Base-by-base conservation (phyloP, 2,888 invertebrate species). In the Pseudolycoriella hygida region DNA sequence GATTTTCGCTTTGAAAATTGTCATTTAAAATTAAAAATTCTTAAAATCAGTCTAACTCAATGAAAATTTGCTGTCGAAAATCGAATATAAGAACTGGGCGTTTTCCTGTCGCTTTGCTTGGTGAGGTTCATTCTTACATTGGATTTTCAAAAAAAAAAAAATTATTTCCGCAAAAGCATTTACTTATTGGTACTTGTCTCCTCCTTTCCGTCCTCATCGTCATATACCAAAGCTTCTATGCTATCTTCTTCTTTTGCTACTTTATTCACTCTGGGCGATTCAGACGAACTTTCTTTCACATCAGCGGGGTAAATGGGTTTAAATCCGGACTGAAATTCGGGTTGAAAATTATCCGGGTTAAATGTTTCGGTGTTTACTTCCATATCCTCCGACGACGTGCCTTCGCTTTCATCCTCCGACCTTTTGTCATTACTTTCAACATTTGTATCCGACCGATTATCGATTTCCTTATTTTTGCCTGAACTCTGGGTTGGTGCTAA, bases 291-390 rank as follows among this genome's bases (percentile, higher is more conserved):
- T 14, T 34, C n/a, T 12, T 34, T 34, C 34, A 14, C 5, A 14
- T 14, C 34, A 12, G 12, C 15, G 5, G 34, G 62, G 56, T 82
- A 83, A 44, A 80, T 76, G 1, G 80, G 80, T 53, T 75, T 73
- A 53, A 80, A 80, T 0, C 80, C 80, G 3, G 79, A 76, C 51
- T 75, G 74, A 15, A 80, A 57, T 53, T 78, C 74, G 0, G 80
- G 80, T 50, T 76, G 76, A 52, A 80, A 80, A 51, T 70, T 74
- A 51, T 78, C 76, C 4, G 73, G 66, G 53, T 79, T 76, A 52
- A 77, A 78, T 47, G 68, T 65, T 46, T 64, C 68, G 4, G 68
- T 67, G 52, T 19, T 41, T n/a, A 14, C 52, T 14, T 41, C 30
- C 4, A n/a, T 41, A 25, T 45, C 34, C 3, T 2, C 50, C 40